Base-by-base conservation (phyloP, 2,113 vertebrate genomes). In the Zingel zingel region DNA sequence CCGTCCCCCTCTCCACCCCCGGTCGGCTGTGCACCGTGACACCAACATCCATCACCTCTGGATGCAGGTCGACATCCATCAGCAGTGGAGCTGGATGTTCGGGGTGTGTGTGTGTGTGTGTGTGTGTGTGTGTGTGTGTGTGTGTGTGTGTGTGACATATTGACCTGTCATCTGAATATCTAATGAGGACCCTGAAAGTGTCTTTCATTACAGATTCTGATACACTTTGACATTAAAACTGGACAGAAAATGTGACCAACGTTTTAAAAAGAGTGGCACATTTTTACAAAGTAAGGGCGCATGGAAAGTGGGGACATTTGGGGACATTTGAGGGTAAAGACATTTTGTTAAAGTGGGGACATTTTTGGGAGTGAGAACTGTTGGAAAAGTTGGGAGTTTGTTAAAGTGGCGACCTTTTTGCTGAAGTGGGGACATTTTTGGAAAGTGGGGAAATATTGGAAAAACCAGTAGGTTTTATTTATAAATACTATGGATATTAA, bases 21-120 rank as follows among this genome's bases (percentile, higher is more conserved):
- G 6, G 59, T 48, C 53, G 2, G 18, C 62, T 18, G 33, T 33
- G 25, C 1, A 6, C 66, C 0, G 13, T 71, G 75, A 76, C 82
- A 77, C 82, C 79, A 39, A n/a, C 85, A 89, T 87, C 85, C 85
- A 89, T 89, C 88, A 87, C 68, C 68, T 80, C 79, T 57, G 63
- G 82, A 72, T 83, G 67, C 85, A 74, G 72, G 82, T 75, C 63
- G 9, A 53, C 88, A 90, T 85, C 77, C 80, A 87, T 90, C 88
- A 85, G 76, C 65, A 0, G 61, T 15, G 39, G 27, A 50, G 70
- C 53, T n/a, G n/a, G n/a, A n/a, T n/a, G n/a, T n/a, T n/a, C n/a
- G n/a, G n/a, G n/a, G 50, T 51, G 50, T 51, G 15, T 25, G 43
- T 61, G 43, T 61, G 23, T 59, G 75, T 36, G 67, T 71, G 50